phyloP scores from a whole-genome alignment of 2,113 vertebrate species.

The Lepidothrix coronata region DNA sequence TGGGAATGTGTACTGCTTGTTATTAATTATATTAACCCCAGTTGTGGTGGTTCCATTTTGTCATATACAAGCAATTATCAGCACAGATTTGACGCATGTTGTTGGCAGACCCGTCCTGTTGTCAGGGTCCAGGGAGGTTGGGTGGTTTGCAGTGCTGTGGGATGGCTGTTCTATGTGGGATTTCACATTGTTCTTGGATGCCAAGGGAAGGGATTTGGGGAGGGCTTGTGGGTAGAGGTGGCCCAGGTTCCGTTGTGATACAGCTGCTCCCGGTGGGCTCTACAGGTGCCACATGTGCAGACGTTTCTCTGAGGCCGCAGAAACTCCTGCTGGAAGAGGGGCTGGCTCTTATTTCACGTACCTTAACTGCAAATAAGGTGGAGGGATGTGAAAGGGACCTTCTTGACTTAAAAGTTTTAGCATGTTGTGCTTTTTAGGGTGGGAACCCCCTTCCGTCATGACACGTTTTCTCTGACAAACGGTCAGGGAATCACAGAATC shows the following conservation, averaged over 20 bases:
- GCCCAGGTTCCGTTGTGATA: not conserved
- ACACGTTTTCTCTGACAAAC: not conserved
- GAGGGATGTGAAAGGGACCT: not conserved
- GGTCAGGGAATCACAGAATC: not conserved
- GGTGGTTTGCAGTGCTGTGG: not conserved
- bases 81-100: not conserved
- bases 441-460: not conserved
- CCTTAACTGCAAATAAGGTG: not conserved
- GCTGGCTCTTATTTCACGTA: not conserved
- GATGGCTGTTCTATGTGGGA: not conserved
- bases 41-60: not conserved
- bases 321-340: not conserved
- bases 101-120: not conserved
- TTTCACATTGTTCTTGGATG: fast-evolving
- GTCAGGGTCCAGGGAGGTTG: not conserved
- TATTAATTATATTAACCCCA: not conserved
- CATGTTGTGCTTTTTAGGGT: not conserved
- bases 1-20: not conserved
- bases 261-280: fast-evolving
- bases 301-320: not conserved
- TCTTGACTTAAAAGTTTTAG: not conserved
- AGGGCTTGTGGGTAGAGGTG: not conserved
- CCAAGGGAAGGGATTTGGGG: not conserved
- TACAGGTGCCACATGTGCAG: not conserved
- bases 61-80: not conserved